Evolutionary conservation across 1,140 invertebrate species (phyloP).

Genomic region (Rhopalosiphum padi): DNA sequence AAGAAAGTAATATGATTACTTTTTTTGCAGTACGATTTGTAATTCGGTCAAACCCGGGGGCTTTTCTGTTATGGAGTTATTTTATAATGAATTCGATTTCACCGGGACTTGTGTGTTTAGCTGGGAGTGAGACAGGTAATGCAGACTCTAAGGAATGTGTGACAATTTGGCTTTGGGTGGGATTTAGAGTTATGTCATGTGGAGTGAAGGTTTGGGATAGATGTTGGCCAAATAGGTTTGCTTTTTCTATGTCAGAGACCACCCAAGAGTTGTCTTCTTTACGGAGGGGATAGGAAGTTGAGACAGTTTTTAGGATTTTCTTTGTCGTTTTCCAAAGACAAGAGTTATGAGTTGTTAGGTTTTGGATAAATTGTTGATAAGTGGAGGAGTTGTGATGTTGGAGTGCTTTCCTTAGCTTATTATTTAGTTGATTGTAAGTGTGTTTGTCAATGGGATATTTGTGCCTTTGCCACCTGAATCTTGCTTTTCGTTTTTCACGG

Average conservation of each 20-base stretch:
- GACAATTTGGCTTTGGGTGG: neutral
- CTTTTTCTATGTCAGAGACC: neutral
- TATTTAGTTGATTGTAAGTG: neutral
- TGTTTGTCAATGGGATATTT: slow-evolving; percentile 15
- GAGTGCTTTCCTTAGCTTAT: slow-evolving; percentile 18
- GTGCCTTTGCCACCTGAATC: slow-evolving; percentile 13
- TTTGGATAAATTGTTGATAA: neutral
- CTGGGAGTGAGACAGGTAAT: neutral
- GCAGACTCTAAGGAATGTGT: neutral
- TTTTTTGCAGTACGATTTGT: slow-evolving; percentile 31
- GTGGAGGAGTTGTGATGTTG: neutral
- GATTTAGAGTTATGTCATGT: slow-evolving; percentile 18
- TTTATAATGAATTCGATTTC: slow-evolving; percentile 30
- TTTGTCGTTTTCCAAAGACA: slow-evolving; percentile 8
- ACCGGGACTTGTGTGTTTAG: neutral
- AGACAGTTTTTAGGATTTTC: neutral
- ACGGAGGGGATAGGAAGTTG: neutral
- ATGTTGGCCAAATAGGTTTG: slow-evolving; percentile 30
- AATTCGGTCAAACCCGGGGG: slow-evolving; percentile 36
- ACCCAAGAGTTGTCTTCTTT: slow-evolving; percentile 11
- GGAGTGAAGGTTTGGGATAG: slow-evolving; percentile 5
- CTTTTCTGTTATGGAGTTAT: slow-evolving; percentile 29
- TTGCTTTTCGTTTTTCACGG: slow-evolving; percentile 13
- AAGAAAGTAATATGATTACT: neutral
- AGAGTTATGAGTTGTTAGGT: neutral